Percentiles rank a stretch among this genome's conserved stretches.
Conservation (phyloP, 2,113 vertebrate species). For the Pelodiscus sinensis region DNA sequence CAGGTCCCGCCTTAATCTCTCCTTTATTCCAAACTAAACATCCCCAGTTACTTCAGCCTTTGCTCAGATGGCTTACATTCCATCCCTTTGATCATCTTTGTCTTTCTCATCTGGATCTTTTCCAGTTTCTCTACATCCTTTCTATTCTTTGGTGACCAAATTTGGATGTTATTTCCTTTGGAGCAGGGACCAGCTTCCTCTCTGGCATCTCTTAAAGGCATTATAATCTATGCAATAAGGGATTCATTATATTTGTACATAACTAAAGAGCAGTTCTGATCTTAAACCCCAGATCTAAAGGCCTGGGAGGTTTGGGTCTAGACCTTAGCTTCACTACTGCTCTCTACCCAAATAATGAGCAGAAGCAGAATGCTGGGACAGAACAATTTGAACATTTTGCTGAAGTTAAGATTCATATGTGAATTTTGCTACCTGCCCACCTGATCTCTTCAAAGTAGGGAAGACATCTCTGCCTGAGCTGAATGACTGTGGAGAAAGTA, state of each 20-base stretch:
- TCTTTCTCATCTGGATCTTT: neutral
- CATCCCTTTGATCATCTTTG: neutral
- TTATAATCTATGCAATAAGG: neutral
- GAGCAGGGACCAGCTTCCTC: neutral
- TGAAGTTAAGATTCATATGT: neutral
- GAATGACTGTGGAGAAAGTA: neutral
- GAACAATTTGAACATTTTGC: neutral
- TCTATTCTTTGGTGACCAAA: neutral
- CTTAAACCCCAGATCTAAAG: neutral
- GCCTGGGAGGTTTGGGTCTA: neutral
- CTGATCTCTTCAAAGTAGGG: neutral
- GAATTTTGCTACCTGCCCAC: neutral
- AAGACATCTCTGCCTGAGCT: neutral
- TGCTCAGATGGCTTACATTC: neutral
- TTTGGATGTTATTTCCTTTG: neutral
- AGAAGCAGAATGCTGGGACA: neutral
- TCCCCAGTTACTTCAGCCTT: neutral
- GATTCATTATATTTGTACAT: neutral
- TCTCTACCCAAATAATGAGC: rapidly evolving
- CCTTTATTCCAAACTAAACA: neutral
- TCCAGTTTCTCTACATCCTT: neutral
- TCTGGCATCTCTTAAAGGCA: neutral
- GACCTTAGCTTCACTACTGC: neutral
- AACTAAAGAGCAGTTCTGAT: neutral
- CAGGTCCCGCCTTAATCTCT: neutral